phyloP scores from a whole-genome alignment of 2,797 vertebrate genomes.

The Cossypha caffra region DNA sequence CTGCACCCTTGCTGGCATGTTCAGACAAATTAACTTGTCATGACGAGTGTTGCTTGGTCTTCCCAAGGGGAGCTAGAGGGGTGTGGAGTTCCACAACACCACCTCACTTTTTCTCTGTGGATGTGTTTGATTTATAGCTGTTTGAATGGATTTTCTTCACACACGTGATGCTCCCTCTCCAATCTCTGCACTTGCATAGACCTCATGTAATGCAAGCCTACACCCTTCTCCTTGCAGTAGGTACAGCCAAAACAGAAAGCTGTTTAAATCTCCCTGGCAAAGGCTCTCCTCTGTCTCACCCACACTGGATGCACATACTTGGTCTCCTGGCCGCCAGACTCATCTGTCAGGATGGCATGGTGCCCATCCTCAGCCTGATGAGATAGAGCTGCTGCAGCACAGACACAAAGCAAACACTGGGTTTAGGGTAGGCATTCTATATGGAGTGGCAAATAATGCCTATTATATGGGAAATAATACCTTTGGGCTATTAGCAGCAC shows the following conservation, averaged over 20 bases:
- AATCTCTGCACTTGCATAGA: not conserved
- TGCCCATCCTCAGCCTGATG: not conserved
- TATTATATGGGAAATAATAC: not conserved
- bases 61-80: not conserved
- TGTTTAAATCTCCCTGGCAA: conserved; percentile 1
- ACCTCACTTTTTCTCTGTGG: not conserved
- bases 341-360: not conserved
- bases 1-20: not conserved
- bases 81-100: not conserved
- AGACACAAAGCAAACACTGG: not conserved
- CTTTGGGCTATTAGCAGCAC: not conserved
- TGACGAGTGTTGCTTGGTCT: conserved; percentile 16
- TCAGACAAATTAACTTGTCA: conserved; percentile 29
- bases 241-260: conserved; percentile 19
- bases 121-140: not conserved
- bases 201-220: not conserved
- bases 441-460: not conserved
- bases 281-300: not conserved
- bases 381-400: not conserved
- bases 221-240: not conserved
- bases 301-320: not conserved
- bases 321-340: not conserved
- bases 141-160: not conserved
- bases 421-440: not conserved
- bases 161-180: rapidly evolving